These are phyloP conservation scores for Ceyx melanurus DNA, from an alignment of 2,113 vertebrate species.

Conservation along the genomic window DNA sequence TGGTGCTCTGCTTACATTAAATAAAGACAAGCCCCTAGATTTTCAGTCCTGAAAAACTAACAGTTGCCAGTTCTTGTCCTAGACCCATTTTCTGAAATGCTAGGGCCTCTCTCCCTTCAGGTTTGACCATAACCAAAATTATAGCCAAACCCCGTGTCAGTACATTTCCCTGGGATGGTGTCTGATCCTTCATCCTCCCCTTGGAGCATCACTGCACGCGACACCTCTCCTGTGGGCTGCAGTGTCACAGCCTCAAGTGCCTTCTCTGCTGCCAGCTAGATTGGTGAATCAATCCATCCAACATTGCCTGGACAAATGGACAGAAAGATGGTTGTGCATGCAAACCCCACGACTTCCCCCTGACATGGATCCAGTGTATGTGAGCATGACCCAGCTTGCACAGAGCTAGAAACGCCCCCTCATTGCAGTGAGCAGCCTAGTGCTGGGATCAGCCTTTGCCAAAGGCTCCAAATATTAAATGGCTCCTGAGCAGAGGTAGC, in stretches of 20 bases:
- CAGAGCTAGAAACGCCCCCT: background rate
- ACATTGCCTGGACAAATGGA: background rate
- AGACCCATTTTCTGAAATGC: background rate
- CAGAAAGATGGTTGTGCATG: background rate
- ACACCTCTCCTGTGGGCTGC: fast-evolving
- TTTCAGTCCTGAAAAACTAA: background rate
- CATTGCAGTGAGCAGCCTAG: background rate
- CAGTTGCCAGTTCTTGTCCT: background rate
- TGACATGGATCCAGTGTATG: background rate
- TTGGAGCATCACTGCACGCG: fast-evolving
- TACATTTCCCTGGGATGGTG: background rate
- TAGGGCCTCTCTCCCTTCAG: background rate
- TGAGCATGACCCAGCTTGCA: background rate
- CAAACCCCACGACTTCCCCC: background rate
- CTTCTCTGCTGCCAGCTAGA: background rate
- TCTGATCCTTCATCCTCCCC: background rate
- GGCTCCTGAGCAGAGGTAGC: background rate
- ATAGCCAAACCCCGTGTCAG: background rate
- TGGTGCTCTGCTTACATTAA: background rate
- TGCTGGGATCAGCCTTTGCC: background rate
- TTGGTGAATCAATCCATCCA: background rate
- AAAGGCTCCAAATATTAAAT: background rate
- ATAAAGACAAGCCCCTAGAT: background rate
- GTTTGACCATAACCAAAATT: background rate
- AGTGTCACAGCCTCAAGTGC: background rate